Percentiles rank a stretch among this genome's conserved stretches.
These are phyloP conservation scores for Eucera pruinosa DNA, from an alignment of 2,888 invertebrate species.

Conservation along the genomic window DNA sequence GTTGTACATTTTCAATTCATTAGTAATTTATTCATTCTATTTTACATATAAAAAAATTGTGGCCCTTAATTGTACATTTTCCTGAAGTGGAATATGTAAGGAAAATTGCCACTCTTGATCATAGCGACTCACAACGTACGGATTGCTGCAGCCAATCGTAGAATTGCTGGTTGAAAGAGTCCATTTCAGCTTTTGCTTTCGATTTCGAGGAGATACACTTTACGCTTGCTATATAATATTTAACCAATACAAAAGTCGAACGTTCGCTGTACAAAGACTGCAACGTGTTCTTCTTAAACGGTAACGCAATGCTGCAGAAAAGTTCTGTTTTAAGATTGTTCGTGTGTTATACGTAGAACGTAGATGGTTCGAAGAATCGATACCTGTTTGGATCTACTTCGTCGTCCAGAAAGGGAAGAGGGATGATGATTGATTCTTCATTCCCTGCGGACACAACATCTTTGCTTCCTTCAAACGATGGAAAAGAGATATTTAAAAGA, in stretches of 20 bases:
- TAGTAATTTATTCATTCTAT: too few relatives aligned
- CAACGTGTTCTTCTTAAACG: slow-evolving; percentile 86
- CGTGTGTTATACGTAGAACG: background rate
- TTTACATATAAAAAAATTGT: too few relatives aligned
- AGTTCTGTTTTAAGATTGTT: background rate
- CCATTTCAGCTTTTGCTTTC: slow-evolving; percentile 77
- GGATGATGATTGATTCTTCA: slow-evolving; percentile 78
- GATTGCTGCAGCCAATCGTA: slow-evolving; percentile 86
- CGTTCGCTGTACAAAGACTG: slow-evolving; percentile 84
- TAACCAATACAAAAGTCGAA: slow-evolving; percentile 84
- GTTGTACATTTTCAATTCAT: too few relatives aligned
- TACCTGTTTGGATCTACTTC: slow-evolving; percentile 84
- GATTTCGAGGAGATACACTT: slow-evolving; percentile 85
- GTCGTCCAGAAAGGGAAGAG: slow-evolving; percentile 87
- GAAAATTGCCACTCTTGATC: slow-evolving; percentile 46
- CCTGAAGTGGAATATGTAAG: background rate
- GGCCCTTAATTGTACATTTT: too few relatives aligned
- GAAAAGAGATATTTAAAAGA: background rate
- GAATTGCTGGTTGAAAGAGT: slow-evolving; percentile 85
- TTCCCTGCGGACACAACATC: slow-evolving; percentile 6
- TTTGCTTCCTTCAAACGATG: slow-evolving; percentile 9
- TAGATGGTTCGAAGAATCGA: slow-evolving; percentile 1
- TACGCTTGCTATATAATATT: slow-evolving; percentile 86
- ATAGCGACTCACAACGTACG: slow-evolving; percentile 78
- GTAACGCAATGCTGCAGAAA: slow-evolving; percentile 86